Base-by-base conservation (phyloP, 2,113 vertebrate species). In the Sarotherodon lohbergeri region DNA sequence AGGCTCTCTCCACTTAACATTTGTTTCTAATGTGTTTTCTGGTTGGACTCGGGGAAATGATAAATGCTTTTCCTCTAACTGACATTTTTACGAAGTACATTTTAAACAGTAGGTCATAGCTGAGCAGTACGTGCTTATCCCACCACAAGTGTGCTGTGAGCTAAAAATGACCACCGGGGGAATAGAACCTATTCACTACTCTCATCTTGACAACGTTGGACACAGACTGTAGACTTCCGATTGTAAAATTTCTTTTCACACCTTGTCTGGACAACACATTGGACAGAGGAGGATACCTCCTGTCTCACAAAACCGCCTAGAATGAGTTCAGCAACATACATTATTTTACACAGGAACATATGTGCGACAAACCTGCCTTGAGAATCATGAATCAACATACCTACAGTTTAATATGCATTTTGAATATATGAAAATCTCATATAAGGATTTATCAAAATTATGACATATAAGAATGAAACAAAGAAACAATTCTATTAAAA, bases 201-300 rank as follows among this genome's bases (percentile, higher is more conserved):
- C 81, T 88, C 86, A 90, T 89, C 86, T 90, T 90, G 91, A 90
- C 84, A 59, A 52, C 19, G 81, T 90, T 92, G 86, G 89, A 94
- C 85, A 90, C 90, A 90, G 81, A 71, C 52, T 85, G 87, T 50
- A 34, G 34, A 89, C 55, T 81, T 91, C 86, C 73, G 80, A 83
- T 55, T 16, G 66, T 88, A 80, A 88, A 89, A 82, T 14, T 3
- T 34, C 17, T 83, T 90, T 91, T 91, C 54, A 88, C 89, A 91
- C 86, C 80, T 85, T 81, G 84, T 90, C 19, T 29, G 8, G 27
- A 86, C 86, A 88, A 79, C 17, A 73, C 56, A 68, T 71, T 73
- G 10, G 13, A 79, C 4, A 43, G 36, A 32, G 56, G 32, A 41
- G 34, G 13, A 50, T 10, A 52, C 59, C 81, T 81, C 71, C 87